These are phyloP conservation scores for Marronus borbonicus DNA, from an alignment of 2,888 invertebrate species.

Conservation along the genomic window DNA sequence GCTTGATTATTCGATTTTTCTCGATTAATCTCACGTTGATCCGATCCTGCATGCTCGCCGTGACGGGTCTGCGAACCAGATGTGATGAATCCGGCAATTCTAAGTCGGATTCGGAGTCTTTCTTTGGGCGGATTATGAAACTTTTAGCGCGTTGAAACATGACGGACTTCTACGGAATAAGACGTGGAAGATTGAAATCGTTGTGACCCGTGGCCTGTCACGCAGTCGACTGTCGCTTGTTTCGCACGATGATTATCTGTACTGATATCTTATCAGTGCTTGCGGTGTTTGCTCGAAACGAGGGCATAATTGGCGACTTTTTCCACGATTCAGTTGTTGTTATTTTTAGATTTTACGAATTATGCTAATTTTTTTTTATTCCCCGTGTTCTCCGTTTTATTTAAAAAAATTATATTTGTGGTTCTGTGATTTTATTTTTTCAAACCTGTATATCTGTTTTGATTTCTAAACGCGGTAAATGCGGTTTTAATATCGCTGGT, in stretches of 20 bases:
- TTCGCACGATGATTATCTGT: conserved; percentile 10
- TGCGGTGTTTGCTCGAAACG: too few species aligned
- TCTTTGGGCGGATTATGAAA: conserved; percentile 60
- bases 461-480: too few species aligned
- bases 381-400: too few species aligned
- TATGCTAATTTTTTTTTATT: too few species aligned
- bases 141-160: conserved; percentile 64
- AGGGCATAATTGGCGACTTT: background rate
- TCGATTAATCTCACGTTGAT: conserved; percentile 38
- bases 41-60: conserved; percentile 39
- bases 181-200: conserved; percentile 1
- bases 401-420: too few species aligned
- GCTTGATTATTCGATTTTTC: conserved; percentile 15
- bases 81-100: conserved; percentile 63
- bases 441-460: too few species aligned
- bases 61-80: conserved; percentile 58
- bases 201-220: conserved; percentile 31
- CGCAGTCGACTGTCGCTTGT: conserved; percentile 39
- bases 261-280: conserved; percentile 27
- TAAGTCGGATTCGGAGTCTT: conserved; percentile 53
- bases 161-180: background rate
- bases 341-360: too few species aligned
- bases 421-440: too few species aligned
- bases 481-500: too few species aligned
- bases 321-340: too few species aligned